These are phyloP conservation scores for Psittacula derbiana DNA, from an alignment of 2,797 vertebrate species.

Conservation along the genomic window DNA sequence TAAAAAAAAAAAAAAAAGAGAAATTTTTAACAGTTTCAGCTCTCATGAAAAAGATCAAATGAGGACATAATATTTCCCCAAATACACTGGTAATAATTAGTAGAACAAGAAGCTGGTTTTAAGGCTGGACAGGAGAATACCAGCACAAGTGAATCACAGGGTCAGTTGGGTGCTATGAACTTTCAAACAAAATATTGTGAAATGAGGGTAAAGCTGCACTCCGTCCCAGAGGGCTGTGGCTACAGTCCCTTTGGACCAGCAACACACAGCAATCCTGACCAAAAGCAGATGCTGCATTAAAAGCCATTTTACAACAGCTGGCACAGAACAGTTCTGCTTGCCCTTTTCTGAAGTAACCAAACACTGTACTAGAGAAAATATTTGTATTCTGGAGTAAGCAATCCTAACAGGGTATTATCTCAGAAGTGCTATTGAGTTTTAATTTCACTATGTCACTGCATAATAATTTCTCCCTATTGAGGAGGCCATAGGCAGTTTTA, in stretches of 20 bases:
- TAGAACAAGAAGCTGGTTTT: background rate
- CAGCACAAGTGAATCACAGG: background rate
- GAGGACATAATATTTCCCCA: background rate
- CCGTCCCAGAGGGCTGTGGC: fast-evolving
- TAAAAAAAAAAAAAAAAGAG: background rate
- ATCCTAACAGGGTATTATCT: background rate
- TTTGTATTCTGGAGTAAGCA: background rate
- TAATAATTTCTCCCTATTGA: background rate
- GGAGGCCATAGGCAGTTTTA: background rate
- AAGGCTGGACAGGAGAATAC: background rate
- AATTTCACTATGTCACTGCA: background rate
- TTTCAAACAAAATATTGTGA: background rate
- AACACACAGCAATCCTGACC: background rate
- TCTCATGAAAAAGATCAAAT: background rate
- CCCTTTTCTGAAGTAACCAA: background rate
- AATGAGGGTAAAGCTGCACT: background rate
- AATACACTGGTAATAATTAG: background rate
- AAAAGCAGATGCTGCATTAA: background rate
- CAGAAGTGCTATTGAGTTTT: background rate
- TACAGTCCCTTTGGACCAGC: background rate
- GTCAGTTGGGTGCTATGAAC: background rate
- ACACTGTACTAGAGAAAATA: background rate
- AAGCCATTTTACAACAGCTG: background rate
- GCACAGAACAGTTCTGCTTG: background rate
- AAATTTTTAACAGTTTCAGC: background rate